Percentiles rank a stretch among this genome's conserved stretches.
Conservation (phyloP, 2,888 invertebrate species). For the Incurvaria masculella region DNA sequence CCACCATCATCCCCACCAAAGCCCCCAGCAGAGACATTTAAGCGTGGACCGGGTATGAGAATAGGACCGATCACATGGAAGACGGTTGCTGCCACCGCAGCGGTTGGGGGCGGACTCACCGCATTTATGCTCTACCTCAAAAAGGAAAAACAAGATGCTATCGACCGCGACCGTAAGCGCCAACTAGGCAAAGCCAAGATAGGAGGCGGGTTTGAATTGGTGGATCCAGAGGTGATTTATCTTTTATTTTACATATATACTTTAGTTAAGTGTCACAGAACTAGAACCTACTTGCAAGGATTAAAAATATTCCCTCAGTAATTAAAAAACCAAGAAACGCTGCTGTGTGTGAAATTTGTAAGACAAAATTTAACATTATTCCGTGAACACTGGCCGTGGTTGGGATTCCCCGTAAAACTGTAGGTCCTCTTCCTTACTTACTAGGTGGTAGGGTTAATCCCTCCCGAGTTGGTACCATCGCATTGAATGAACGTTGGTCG, state of each 20-base stretch:
- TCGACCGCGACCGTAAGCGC: slow-evolving; percentile 72
- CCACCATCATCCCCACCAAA: not conserved
- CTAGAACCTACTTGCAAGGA: not conserved
- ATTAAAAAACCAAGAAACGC: too few species aligned
- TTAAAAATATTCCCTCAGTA: not conserved
- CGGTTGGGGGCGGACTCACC: slow-evolving; percentile 63
- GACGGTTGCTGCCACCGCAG: slow-evolving; percentile 63
- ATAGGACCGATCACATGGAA: slow-evolving; percentile 80
- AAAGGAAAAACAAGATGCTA: slow-evolving; percentile 71
- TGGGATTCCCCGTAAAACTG: too few species aligned
- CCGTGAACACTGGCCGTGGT: too few species aligned
- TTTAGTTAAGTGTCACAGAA: not conserved
- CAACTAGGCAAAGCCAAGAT: slow-evolving; percentile 89
- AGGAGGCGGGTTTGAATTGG: slow-evolving; percentile 89
- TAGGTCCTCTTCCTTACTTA: too few species aligned
- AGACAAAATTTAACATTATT: too few species aligned
- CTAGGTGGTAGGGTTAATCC: too few species aligned
- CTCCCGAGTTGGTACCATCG: too few species aligned
- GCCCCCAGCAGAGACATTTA: slow-evolving; percentile 12
- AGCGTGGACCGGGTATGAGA: slow-evolving; percentile 24
- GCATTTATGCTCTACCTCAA: slow-evolving; percentile 76
- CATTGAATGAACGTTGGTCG: too few species aligned
- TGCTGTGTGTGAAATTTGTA: too few species aligned
- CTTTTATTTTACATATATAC: not conserved
- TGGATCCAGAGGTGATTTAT: slow-evolving; percentile 58